phyloP scores from a whole-genome alignment of 2,888 invertebrate species.

The Epistrophe grossulariae region DNA sequence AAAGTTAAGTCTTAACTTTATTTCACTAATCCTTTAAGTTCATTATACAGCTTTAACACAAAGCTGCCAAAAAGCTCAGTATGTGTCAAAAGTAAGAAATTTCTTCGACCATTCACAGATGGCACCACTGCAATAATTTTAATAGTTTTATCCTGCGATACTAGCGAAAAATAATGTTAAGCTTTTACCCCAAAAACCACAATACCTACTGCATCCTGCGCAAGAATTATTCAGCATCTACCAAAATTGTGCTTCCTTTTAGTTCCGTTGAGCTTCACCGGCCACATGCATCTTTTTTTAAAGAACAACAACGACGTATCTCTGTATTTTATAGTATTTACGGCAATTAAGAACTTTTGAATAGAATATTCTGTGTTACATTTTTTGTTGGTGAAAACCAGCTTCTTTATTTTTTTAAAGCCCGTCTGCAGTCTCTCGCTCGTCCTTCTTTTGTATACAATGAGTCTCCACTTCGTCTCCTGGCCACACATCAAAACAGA shows the following conservation, averaged over 20 bases:
- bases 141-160: neutral
- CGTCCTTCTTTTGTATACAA: neutral
- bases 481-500: conserved; percentile 57
- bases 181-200: conserved; percentile 60
- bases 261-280: conserved; percentile 31
- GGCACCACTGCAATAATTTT: conserved; percentile 49
- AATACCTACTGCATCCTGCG: conserved; percentile 51
- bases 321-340: conserved; percentile 47
- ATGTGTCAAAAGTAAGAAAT: conserved; percentile 10
- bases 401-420: conserved; percentile 12
- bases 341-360: conserved; percentile 70
- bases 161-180: conserved; percentile 42
- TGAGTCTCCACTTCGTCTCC: conserved; percentile 25
- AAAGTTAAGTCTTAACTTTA: conserved; percentile 55
- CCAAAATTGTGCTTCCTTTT: conserved; percentile 40
- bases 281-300: conserved; percentile 29
- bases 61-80: conserved; percentile 58
- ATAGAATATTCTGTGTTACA: conserved; percentile 5
- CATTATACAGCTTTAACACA: conserved; percentile 42
- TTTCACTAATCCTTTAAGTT: conserved; percentile 46
- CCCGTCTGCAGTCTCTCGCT: conserved; percentile 4
- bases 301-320: conserved; percentile 15
- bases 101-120: conserved; percentile 57
- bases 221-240: conserved; percentile 5
- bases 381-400: conserved; percentile 16